Percentiles rank a stretch among this genome's conserved stretches.
Evolutionary conservation across 1,140 invertebrate genomes (phyloP).

Genomic region (Teleopsis dalmanni): DNA sequence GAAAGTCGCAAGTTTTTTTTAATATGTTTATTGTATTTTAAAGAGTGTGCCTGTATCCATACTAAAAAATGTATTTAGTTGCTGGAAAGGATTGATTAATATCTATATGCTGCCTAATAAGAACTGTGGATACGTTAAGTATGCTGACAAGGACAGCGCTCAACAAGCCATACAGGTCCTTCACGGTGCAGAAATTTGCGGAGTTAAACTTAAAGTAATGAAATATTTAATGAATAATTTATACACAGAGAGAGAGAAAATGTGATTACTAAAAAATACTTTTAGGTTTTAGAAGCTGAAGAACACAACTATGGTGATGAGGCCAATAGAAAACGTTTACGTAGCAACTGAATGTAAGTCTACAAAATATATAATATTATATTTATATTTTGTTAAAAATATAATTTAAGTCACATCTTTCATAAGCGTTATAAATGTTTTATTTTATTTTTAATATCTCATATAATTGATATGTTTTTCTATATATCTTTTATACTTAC

Average conservation of each 20-base stretch:
- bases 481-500: too few relatives aligned
- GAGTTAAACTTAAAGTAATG: constrained; percentile 51
- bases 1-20: constrained; percentile 43
- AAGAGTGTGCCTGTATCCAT: constrained; percentile 64
- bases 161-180: constrained; percentile 47
- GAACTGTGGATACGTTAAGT: constrained; percentile 87
- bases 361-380: constrained; percentile 56
- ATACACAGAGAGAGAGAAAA: not conserved
- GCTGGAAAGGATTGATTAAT: constrained; percentile 87
- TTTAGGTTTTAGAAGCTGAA: constrained; percentile 86
- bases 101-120: constrained; percentile 81
- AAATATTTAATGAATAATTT: not conserved
- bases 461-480: too few relatives aligned
- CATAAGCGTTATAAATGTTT: too few relatives aligned
- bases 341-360: constrained; percentile 35
- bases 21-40: constrained; percentile 45
- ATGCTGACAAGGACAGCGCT: constrained; percentile 68
- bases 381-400: too few relatives aligned
- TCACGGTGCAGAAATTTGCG: constrained; percentile 76
- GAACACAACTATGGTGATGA: constrained; percentile 53
- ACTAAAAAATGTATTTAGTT: constrained; percentile 79
- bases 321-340: constrained; percentile 31
- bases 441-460: too few relatives aligned
- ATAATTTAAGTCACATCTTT: too few relatives aligned
- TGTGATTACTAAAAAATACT: not conserved